phyloP scores from a whole-genome alignment of 1,140 invertebrate genomes.

The Gryon sp. region DNA sequence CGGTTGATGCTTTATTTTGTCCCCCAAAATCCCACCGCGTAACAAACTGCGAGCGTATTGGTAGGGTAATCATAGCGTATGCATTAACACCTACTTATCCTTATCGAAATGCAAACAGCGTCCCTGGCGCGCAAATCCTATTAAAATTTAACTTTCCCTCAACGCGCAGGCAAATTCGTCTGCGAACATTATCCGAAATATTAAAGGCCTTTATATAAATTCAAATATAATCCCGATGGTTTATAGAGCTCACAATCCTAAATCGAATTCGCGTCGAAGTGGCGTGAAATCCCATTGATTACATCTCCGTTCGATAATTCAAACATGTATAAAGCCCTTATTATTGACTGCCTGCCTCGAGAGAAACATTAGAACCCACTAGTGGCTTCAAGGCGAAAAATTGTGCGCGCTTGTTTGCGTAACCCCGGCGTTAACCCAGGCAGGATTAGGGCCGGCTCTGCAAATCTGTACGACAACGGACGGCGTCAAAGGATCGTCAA shows the following conservation, averaged over 20 bases:
- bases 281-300: slow-evolving; percentile 49
- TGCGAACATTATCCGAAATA: slow-evolving; percentile 24
- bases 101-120: slow-evolving; percentile 18
- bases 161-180: slow-evolving; percentile 5
- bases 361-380: too few relatives aligned
- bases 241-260: slow-evolving; percentile 17
- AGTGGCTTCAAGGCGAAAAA: too few relatives aligned
- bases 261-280: slow-evolving; percentile 32
- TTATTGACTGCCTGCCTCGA: too few relatives aligned
- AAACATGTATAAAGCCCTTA: slow-evolving; percentile 2
- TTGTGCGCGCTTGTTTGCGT: slow-evolving; percentile 18
- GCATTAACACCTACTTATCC: slow-evolving; percentile 31
- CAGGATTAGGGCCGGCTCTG: background rate
- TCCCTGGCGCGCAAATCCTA: slow-evolving; percentile 3
- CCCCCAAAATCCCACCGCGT: background rate
- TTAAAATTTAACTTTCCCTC: slow-evolving; percentile 23
- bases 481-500: slow-evolving; percentile 41
- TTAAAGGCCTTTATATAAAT: slow-evolving; percentile 45
- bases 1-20: too few relatives aligned
- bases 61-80: background rate
- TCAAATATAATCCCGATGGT: slow-evolving; percentile 31
- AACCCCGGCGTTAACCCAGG: background rate
- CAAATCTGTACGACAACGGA: slow-evolving; percentile 11
- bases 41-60: slow-evolving; percentile 1
- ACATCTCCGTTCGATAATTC: slow-evolving; percentile 26